Base-by-base conservation (phyloP, 92 coral and sea anemone species). In the Hydrozoanthus gracilis region DNA sequence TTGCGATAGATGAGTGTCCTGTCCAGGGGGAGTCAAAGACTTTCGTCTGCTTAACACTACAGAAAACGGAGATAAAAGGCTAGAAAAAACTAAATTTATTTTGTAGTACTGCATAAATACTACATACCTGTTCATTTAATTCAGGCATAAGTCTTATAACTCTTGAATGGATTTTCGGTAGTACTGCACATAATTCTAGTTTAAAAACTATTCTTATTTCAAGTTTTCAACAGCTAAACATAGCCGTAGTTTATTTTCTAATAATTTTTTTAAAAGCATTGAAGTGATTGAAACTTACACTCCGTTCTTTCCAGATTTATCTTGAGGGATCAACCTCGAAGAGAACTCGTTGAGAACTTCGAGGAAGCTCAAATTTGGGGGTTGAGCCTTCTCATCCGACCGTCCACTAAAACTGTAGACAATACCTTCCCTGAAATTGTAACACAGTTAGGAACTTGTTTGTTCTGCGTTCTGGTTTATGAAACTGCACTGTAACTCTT, bases 271-370 rank as follows among this genome's bases (percentile, higher is more conserved):
- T 0, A 8, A n/a, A 7, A 64, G 18, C 7, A 11, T 64, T 0
- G 18, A 68, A 8, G 27, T 68, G 12, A 13, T 27, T 14, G 13
- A 5, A 88, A 93, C 99, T 95, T 80, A 96, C 99, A 96, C 97
- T 76, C 95, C 98, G 69, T 88, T 90, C 87, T 87, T 87, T 11
- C 98, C 95, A 10, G 88, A 76, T 88, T 91, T 96, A 86, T 96
- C 99, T 67, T 92, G 99, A 11, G 91, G 91, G 44, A 96, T 96
- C 56, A 96, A 83, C 56, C 95, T 92, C 46, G 86, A 91, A 9
- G 98, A 88, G 82, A 95, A 96, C 83, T 96, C 99, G 64, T 82
- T 90, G 68, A 96, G 77, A 73, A 96, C 88, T 44, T 95, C 99
- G 69, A 96, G 92, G 83, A 96, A 96, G 77, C 84, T 82, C 8